Evolutionary conservation across 2,888 invertebrate species (phyloP), one percentile per base, ranked within the genome.

Genomic region (Agrotis exclamationis): DNA sequence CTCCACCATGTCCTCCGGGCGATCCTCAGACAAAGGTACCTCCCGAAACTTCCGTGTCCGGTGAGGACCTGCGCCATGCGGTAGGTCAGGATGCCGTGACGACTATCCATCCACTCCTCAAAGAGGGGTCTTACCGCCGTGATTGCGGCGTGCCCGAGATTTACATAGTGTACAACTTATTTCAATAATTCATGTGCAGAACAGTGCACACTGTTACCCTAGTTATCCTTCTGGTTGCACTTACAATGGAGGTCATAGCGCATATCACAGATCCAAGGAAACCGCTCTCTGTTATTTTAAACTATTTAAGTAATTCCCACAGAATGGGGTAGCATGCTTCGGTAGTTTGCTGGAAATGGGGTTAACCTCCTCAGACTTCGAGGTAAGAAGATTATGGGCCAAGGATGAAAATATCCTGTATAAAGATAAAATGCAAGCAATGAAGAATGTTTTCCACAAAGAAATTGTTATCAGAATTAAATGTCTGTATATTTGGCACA

Each of bases 141-240:
- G n/a, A n/a, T n/a, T n/a, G n/a, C n/a, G n/a, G n/a, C n/a, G n/a
- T n/a, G n/a, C n/a, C n/a, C n/a, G n/a, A n/a, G n/a, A n/a, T n/a
- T n/a, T n/a, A n/a, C n/a, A n/a, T 33, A 33, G 33, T 33, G 3
- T 9, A 33, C 6, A 28, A n/a, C 45, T 24, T 39, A 11, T 13
- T 79, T 57, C 11, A 22, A 33, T 24, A 57, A 59, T 79, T 47
- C 18, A 3, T 1, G 39, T 51, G 13, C 4, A 47, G 24, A 56
- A 39, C 39, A 56, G 54, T 59, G 73, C 59, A 71, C 63, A 47
- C 76, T 39, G 71, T 79, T 82, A 76, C 73, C 70, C 66, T 60
- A 76, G 63, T 76, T 74, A 51, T 64, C 20, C 58, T 57, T 50
- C 57, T 58, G 58, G 53, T 66, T 76, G 60, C 50, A 60, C 50